Evolutionary conservation across 2,888 invertebrate species (phyloP).

Genomic region (Platycheirus albimanus): DNA sequence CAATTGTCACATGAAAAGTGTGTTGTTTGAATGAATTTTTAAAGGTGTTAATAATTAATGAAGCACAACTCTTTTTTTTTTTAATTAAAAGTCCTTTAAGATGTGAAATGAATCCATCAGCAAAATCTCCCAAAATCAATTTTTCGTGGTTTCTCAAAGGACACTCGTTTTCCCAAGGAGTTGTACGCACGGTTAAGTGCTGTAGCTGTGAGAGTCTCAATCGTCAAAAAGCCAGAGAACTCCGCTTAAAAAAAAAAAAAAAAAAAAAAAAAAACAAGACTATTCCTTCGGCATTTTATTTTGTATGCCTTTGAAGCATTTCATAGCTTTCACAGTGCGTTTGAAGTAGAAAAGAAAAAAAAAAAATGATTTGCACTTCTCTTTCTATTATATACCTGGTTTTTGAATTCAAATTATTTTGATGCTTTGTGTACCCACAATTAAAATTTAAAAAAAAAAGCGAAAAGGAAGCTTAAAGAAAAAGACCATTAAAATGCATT

Average conservation of each 20-base stretch:
- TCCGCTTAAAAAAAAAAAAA: background rate
- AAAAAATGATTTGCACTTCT: constrained; percentile 5
- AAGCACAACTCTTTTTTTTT: no score
- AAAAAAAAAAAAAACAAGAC: no score
- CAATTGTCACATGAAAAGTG: no score
- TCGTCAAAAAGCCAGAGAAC: constrained; percentile 1
- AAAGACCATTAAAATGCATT: constrained; percentile 71
- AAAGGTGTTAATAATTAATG: no score
- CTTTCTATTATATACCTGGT: background rate
- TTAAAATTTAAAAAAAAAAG: constrained; percentile 41
- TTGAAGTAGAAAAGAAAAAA: constrained; percentile 11
- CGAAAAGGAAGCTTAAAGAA: constrained; percentile 54
- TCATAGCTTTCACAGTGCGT: background rate
- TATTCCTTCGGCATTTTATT: background rate
- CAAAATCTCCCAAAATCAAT: no score
- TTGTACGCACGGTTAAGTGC: no score
- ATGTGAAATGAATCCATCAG: no score
- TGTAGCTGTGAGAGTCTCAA: background rate
- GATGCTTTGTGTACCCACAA: constrained; percentile 60
- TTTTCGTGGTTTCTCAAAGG: no score
- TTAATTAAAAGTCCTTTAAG: no score
- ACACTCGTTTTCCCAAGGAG: no score
- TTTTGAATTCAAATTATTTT: constrained; percentile 60
- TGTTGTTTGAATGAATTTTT: no score
- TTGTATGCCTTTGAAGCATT: background rate